Evolutionary conservation across 2,797 vertebrate genomes (phyloP).

Genomic region (Bradypus variegatus): DNA sequence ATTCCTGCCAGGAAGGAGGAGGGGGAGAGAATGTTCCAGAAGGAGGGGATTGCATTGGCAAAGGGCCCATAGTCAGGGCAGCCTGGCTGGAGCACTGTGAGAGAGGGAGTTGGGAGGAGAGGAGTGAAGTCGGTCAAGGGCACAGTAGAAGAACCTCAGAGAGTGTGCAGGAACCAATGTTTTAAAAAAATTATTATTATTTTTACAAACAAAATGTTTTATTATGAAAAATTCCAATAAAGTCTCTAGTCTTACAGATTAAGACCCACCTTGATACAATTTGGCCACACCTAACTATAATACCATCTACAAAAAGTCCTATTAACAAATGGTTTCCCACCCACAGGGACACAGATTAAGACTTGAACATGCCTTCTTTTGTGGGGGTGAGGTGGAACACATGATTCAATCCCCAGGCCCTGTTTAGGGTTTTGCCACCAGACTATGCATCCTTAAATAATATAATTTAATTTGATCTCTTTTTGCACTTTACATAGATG

Average conservation of each 20-base stretch:
- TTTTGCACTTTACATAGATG: neutral
- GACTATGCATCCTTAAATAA: neutral
- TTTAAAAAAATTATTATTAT: neutral
- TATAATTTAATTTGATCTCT: neutral
- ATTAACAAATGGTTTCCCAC: too few species aligned
- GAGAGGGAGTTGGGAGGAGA: neutral
- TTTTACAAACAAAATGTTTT: neutral
- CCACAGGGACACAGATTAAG: too few species aligned
- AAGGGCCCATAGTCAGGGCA: neutral
- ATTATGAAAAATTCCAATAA: neutral
- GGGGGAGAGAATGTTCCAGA: neutral
- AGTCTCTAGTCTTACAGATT: too few species aligned
- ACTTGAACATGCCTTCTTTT: too few species aligned
- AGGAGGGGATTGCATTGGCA: neutral
- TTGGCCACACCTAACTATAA: too few species aligned
- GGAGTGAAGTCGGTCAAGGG: neutral
- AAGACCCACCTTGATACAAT: too few species aligned
- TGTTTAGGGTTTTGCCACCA: neutral
- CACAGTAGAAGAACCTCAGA: neutral
- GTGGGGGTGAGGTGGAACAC: too few species aligned
- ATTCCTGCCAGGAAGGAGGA: neutral
- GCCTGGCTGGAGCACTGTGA: neutral
- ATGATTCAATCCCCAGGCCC: too few species aligned
- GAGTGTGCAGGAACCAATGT: neutral
- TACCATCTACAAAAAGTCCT: too few species aligned